Percentiles rank a stretch among this genome's conserved stretches.
phyloP scores from a whole-genome alignment of 2,888 invertebrate species.

The Lochmaea capreae region DNA sequence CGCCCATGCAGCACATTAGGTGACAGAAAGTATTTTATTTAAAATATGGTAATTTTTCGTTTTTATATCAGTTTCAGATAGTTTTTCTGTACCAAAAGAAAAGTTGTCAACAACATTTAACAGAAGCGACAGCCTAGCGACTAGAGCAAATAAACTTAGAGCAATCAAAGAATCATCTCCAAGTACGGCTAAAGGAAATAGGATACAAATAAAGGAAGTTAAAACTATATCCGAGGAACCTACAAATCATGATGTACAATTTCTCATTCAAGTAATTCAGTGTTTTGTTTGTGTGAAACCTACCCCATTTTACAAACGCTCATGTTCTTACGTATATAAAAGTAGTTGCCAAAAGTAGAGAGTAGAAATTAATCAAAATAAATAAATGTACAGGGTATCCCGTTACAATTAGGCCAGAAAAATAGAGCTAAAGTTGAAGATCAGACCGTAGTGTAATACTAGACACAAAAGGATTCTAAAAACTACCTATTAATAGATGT shows the following conservation, averaged over 20 bases:
- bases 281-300: slow-evolving; percentile 53
- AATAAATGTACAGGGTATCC: slow-evolving; percentile 30
- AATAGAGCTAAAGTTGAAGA: not conserved
- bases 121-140: slow-evolving; percentile 77
- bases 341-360: slow-evolving; percentile 26
- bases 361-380: slow-evolving; percentile 25
- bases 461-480: too few species aligned
- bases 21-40: too few species aligned
- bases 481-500: too few species aligned
- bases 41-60: too few species aligned
- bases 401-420: not conserved
- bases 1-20: too few species aligned
- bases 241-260: slow-evolving; percentile 71
- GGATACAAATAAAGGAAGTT: slow-evolving; percentile 64
- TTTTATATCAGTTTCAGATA: slow-evolving; percentile 57
- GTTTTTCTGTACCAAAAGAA: slow-evolving; percentile 55
- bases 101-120: slow-evolving; percentile 67
- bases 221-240: slow-evolving; percentile 62
- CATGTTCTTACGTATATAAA: slow-evolving; percentile 23
- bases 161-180: slow-evolving; percentile 62
- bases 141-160: slow-evolving; percentile 77
- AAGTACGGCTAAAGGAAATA: slow-evolving; percentile 45
- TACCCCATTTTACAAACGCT: slow-evolving; percentile 33
- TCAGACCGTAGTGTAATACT: not conserved
- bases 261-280: slow-evolving; percentile 70